Conservation (phyloP, 2,888 invertebrate genomes). For the Cordylochernes scorpioides region DNA sequence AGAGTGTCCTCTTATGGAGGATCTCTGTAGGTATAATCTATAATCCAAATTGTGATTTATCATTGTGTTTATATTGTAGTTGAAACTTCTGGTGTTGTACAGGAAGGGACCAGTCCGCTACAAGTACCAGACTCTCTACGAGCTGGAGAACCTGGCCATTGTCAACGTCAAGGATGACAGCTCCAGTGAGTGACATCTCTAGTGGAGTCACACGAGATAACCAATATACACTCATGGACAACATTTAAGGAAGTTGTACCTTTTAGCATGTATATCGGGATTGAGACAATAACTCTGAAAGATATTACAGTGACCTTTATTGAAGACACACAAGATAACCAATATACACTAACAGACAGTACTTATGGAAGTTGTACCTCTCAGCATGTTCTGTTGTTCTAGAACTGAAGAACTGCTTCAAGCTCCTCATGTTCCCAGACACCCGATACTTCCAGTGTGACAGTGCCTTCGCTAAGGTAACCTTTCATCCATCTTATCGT, state of each 20-base stretch:
- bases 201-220: neutral
- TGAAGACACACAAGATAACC: too few species aligned
- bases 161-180: constrained; percentile 40
- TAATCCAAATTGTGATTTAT: too few species aligned
- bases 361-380: too few species aligned
- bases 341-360: too few species aligned
- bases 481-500: constrained; percentile 1
- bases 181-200: neutral
- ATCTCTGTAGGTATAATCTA: too few species aligned
- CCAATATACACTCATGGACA: neutral
- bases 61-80: too few species aligned
- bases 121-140: constrained; percentile 46
- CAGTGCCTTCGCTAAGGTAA: constrained; percentile 38
- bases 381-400: neutral
- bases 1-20: too few species aligned
- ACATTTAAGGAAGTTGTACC: neutral
- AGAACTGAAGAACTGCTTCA: constrained; percentile 69
- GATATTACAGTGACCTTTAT: too few species aligned
- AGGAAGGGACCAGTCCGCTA: constrained; percentile 44
- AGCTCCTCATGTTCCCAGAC: constrained; percentile 74
- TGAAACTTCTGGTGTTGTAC: too few species aligned
- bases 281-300: too few species aligned
- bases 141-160: constrained; percentile 63
- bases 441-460: constrained; percentile 72
- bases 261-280: neutral